Base-by-base conservation (phyloP, 2,888 invertebrate species). In the Artemia sinica region DNA sequence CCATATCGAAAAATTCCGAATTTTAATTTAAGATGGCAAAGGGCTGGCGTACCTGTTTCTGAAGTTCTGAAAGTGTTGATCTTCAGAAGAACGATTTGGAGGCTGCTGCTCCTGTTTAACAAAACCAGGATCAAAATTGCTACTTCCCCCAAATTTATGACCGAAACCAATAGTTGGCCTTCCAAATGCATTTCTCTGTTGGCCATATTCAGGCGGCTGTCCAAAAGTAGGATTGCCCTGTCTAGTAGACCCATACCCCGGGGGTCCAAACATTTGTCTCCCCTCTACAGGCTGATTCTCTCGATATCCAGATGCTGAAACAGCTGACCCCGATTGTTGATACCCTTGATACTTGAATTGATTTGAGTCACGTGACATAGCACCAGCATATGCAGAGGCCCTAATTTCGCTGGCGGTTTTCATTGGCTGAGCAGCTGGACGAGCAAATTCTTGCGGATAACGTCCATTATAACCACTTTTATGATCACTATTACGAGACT, bases 131-230 rank as follows among this genome's bases (percentile, higher is more conserved):
- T 28, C 28, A 28, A 28, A 28, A 28, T 28, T 28, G 28, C 28
- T 28, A 58, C 10, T 18, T 9, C 58, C 58, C 58, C 18, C 58
- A 9, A 58, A 14, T 18, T 58, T 58, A 58, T 18, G n/a, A n/a
- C 58, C 58, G 9, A 58, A 58, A 58, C 58, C 58, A 18, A 58
- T n/a, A n/a, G 58, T 18, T n/a, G 58, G 58, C 14, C 58, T n/a
- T 18, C 58, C 58, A 58, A 58, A 58, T 14, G 58, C 58, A 18
- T 58, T 58, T 58, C 10, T 58, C 58, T 58, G 58, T 18, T 58
- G 58, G 10, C 58, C 58, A 58, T 58, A 58, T 18, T 58, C 58
- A n/a, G 58, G 58, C 58, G 58, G 58, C 10, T 58, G 58, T n/a
- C 58, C 58, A 18, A 58, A 58, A 58, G 58, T 58, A 58, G 8